Evolutionary conservation across 2,888 invertebrate species (phyloP), one percentile per base, ranked within the genome.

Genomic region (Halictus ligatus): DNA sequence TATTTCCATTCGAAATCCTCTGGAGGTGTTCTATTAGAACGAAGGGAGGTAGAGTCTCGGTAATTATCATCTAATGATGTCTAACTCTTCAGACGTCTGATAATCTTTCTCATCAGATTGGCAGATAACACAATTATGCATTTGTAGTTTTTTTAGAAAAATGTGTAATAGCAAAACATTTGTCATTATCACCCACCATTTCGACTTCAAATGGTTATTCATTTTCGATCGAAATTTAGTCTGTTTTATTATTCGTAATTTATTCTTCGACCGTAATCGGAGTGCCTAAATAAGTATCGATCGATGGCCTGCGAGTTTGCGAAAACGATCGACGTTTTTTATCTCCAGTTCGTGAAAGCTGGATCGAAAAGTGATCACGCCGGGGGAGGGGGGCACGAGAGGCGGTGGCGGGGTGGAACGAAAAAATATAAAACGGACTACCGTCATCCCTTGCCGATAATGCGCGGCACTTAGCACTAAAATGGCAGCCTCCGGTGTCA

Each of bases 401-500:
- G 35, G 60, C 29, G 15, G n/a, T 18, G 10, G 69, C 10, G 10
- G 5, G 69, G 10, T 8, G 21, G 58, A 21, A 50, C 35, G 1
- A 75, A 81, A 76, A 81, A 85, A 80, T 86, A 78, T 75, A 84
- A 88, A 86, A 83, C 43, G 79, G 75, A 85, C 85, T 86, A 90
- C 75, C 86, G 88, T 91, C 90, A 90, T 91, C 90, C 89, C 90
- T 81, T 85, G 86, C 88, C 89, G 91, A 92, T 92, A 92, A 92
- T 92, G 92, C 85, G 89, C 88, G 89, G 90, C 92, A 92, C 92
- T 93, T 92, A 90, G 89, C 90, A 84, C 90, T 91, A 90, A 93
- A 93, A 93, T 92, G 92, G 91, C 89, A 91, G 91, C 91, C 92
- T 91, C 92, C 91, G 92, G 92, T 92, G 92, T 92, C 92, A 92